phyloP scores from a whole-genome alignment of 2,113 vertebrate species.

The Plestiodon gilberti region DNA sequence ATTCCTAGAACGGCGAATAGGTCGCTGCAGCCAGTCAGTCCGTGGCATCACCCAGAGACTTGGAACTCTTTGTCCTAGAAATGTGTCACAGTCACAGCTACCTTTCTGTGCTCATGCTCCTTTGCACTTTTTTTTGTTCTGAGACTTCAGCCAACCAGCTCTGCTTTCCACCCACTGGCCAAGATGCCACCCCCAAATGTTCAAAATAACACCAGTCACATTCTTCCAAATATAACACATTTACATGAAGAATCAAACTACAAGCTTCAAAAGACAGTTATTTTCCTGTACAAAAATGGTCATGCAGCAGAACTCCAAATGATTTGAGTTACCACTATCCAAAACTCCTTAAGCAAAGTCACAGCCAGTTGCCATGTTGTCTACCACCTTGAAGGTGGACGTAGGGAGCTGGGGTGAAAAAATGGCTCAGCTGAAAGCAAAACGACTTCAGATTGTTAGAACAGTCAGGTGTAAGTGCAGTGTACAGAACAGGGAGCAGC shows the following conservation, averaged over 20 bases:
- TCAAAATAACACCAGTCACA: slow-evolving; percentile 8
- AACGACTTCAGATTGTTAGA: background rate
- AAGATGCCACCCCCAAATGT: slow-evolving; percentile 26
- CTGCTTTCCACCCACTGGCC: background rate
- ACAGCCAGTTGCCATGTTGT: background rate
- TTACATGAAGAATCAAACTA: background rate
- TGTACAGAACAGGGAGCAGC: background rate
- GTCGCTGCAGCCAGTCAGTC: slow-evolving; percentile 12
- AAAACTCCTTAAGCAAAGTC: background rate
- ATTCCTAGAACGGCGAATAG: slow-evolving; percentile 26
- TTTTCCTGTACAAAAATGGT: background rate
- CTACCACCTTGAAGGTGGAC: background rate
- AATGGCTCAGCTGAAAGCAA: background rate
- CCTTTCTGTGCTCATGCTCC: background rate
- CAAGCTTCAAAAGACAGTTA: background rate
- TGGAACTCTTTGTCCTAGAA: slow-evolving; percentile 1
- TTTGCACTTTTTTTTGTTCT: background rate
- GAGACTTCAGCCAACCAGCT: slow-evolving; percentile 5
- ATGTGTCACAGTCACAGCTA: background rate
- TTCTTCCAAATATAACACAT: background rate
- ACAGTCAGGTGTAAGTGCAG: background rate
- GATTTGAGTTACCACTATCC: background rate
- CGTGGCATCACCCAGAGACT: slow-evolving; percentile 1
- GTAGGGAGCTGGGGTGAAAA: background rate
- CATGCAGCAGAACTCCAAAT: background rate